These are phyloP conservation scores for Psittacula echo DNA, from an alignment of 2,797 vertebrate species.

Conservation along the genomic window DNA sequence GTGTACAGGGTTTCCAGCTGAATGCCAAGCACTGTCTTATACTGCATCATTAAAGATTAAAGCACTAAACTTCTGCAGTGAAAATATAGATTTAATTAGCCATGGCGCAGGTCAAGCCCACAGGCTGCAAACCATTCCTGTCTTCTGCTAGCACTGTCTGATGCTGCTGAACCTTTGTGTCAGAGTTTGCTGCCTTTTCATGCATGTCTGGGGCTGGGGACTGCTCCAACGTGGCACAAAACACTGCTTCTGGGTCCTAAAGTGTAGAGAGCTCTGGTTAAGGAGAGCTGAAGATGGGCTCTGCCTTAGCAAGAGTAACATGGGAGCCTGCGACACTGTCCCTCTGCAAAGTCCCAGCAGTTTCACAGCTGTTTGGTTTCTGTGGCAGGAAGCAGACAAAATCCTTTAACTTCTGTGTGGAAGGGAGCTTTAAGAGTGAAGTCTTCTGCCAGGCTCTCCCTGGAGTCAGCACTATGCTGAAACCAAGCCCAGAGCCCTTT, in stretches of 20 bases:
- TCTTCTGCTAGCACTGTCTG: background rate
- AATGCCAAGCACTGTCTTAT: background rate
- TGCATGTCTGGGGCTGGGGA: background rate
- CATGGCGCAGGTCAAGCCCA: background rate
- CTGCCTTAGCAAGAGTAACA: background rate
- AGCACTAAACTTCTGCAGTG: slow-evolving; percentile 23
- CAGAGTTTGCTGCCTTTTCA: background rate
- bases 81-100: background rate
- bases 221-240: background rate
- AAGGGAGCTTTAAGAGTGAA: background rate
- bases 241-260: background rate
- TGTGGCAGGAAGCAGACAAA: background rate
- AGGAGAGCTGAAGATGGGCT: background rate
- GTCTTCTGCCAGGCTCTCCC: slow-evolving; percentile 21
- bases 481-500: slow-evolving; percentile 22
- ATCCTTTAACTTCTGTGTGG: background rate
- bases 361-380: background rate
- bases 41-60: slow-evolving; percentile 32
- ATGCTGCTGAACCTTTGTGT: background rate
- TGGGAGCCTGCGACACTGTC: background rate
- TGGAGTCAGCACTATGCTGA: slow-evolving; percentile 33
- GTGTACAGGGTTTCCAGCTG: background rate
- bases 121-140: background rate
- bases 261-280: background rate
- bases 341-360: background rate